Evolutionary conservation across 92 coral and sea anemone species (phyloP).

Genomic region (Palythoa caribaeorum): DNA sequence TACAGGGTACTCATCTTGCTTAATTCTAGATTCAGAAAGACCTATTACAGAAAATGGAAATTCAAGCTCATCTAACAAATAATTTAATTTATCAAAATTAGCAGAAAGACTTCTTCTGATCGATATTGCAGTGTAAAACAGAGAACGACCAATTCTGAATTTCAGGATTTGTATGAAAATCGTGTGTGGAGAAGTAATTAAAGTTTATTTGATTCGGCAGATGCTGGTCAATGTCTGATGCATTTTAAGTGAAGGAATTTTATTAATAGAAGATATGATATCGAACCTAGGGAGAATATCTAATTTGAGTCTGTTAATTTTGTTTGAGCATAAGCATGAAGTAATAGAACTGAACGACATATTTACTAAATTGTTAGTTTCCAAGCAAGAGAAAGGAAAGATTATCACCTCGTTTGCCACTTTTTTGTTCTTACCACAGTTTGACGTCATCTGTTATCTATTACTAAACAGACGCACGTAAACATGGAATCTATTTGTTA

Average conservation of each 20-base stretch:
- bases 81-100: background rate
- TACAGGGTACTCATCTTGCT: background rate
- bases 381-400: background rate
- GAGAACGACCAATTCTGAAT: background rate
- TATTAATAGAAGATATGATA: background rate
- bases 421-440: too few species aligned
- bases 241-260: too few species aligned
- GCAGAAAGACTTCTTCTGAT: background rate
- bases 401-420: too few species aligned
- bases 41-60: background rate
- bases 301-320: background rate
- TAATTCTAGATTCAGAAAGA: background rate
- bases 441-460: too few species aligned
- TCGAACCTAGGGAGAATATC: background rate
- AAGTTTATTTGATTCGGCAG: too few species aligned
- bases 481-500: too few species aligned
- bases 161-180: slow-evolving; percentile 1
- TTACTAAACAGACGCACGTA: too few species aligned
- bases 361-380: background rate
- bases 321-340: background rate
- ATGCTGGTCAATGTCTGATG: too few species aligned
- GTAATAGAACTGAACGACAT: background rate
- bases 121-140: background rate
- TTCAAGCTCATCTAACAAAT: background rate
- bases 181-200: background rate